Base-by-base conservation (phyloP, 2,797 vertebrate species). In the Crenichthys baileyi region DNA sequence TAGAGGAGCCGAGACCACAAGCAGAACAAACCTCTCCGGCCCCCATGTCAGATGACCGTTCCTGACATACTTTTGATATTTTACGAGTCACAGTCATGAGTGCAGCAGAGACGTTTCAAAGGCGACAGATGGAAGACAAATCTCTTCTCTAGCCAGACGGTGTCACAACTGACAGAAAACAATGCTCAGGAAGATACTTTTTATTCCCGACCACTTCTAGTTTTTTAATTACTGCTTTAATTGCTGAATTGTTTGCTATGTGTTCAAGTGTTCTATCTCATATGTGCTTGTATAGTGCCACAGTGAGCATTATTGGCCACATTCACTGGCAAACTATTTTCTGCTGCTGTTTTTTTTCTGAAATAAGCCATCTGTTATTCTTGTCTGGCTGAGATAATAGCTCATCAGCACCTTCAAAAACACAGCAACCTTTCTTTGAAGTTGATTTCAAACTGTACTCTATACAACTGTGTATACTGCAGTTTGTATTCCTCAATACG, bases 31-130 rank as follows among this genome's bases (percentile, higher is more conserved):
- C 88, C 82, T 84, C 91, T 90, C 84, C 79, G 85, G 75, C 78
- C 83, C 83, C 89, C 79, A 90, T 90, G 91, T 94, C 92, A 93
- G 90, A 92, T 94, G 92, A 93, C 92, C 93, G 92, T 94, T 95
- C 91, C 85, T 92, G 86, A 89, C 91, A 95, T 94, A 90, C 86
- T 83, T 93, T 73, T 74, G 87, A 89, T 91, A 94, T 91, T 93
- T 95, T 86, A 90, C 90, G 86, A 93, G 85, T 85, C 85, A 82
- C 86, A 84, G 88, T 83, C 86, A 87, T 88, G 87, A 89, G 83
- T 87, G 36, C 80, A 90, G 85, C 72, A 84, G 81, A 83, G 83
- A 81, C 82, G 76, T 90, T 89, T 89, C 77, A 81, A 80, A 88
- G 82, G 26, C 81, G 74, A 88, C 83, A 90, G 87, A 88, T 87